phyloP scores from a whole-genome alignment of 2,888 invertebrate species.

The Apodemia duryi region DNA sequence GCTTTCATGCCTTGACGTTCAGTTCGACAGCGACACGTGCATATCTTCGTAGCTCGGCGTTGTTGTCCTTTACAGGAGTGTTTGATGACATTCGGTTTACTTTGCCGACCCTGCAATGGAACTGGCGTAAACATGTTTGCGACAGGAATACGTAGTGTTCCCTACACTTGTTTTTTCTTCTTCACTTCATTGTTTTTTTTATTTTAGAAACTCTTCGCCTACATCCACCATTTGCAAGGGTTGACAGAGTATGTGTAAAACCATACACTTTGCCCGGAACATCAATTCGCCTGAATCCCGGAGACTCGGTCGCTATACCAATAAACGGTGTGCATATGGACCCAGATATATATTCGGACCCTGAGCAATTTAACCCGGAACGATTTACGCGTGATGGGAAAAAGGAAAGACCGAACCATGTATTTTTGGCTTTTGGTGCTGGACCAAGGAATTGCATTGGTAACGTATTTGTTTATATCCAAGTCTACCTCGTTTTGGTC shows the following conservation, averaged over 20 bases:
- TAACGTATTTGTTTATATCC: conserved; percentile 34
- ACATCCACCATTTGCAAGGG: conserved; percentile 75
- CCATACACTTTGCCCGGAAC: conserved; percentile 73
- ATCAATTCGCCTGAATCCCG: conserved; percentile 60
- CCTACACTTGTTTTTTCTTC: no score
- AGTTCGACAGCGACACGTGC: no score
- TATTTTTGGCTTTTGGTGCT: conserved; percentile 75
- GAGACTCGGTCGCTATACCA: conserved; percentile 65
- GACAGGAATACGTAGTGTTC: no score
- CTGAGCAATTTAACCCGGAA: conserved; percentile 73
- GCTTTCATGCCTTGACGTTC: no score
- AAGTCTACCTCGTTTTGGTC: no score
- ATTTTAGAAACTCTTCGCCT: conserved; percentile 78
- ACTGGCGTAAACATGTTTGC: not conserved
- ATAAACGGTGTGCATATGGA: conserved; percentile 76
- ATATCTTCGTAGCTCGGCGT: no score
- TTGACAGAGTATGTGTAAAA: conserved; percentile 77
- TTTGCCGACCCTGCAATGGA: no score
- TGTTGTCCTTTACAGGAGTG: no score
- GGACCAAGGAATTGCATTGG: conserved; percentile 77
- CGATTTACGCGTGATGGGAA: conserved; percentile 73
- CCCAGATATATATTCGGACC: conserved; percentile 75
- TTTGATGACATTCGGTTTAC: no score
- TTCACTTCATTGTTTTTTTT: not conserved
- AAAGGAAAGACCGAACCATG: conserved; percentile 62